A percentile compares a stretch with the other conserved stretches of the same genome.
phyloP scores from a whole-genome alignment of 2,888 invertebrate genomes.

The Acanthococcus lagerstroemiae region DNA sequence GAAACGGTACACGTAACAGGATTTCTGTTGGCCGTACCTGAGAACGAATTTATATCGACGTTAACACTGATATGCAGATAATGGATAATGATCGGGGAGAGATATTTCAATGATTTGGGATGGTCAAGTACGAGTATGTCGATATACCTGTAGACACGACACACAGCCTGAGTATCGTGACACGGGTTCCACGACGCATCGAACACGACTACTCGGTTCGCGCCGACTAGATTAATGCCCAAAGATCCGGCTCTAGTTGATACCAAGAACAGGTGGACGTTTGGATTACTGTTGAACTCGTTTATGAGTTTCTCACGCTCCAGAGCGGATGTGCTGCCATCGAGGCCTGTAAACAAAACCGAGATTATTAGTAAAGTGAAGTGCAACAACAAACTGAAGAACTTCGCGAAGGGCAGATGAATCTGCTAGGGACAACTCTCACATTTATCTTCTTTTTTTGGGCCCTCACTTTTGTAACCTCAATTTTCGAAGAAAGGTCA shows the following conservation, averaged over 20 bases:
- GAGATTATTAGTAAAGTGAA: too few species aligned
- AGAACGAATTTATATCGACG: too few species aligned
- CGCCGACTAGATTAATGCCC: slow-evolving; percentile 94
- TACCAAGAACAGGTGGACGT: slow-evolving; percentile 82
- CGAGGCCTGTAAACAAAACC: slow-evolving; percentile 66
- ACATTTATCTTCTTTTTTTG: too few species aligned
- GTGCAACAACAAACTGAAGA: too few species aligned
- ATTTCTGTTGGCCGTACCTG: slow-evolving; percentile 86
- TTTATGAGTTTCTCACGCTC: slow-evolving; percentile 94
- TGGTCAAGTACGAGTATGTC: too few species aligned
- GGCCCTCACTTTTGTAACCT: too few species aligned
- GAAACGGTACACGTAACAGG: slow-evolving; percentile 89
- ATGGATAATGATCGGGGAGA: too few species aligned
- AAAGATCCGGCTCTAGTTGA: slow-evolving; percentile 93
- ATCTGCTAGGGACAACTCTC: too few species aligned
- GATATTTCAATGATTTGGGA: too few species aligned
- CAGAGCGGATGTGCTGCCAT: slow-evolving; percentile 87
- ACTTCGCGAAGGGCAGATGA: too few species aligned
- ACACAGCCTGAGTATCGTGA: slow-evolving; percentile 95
- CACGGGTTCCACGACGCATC: slow-evolving; percentile 99
- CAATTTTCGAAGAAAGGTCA: too few species aligned
- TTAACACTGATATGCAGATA: too few species aligned
- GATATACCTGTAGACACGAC: slow-evolving; percentile 71
- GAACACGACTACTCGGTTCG: slow-evolving; percentile 92
- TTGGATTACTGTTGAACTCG: slow-evolving; percentile 83